Conservation (phyloP, 2,888 invertebrate genomes). For the Rambutsinella grinnellia region DNA sequence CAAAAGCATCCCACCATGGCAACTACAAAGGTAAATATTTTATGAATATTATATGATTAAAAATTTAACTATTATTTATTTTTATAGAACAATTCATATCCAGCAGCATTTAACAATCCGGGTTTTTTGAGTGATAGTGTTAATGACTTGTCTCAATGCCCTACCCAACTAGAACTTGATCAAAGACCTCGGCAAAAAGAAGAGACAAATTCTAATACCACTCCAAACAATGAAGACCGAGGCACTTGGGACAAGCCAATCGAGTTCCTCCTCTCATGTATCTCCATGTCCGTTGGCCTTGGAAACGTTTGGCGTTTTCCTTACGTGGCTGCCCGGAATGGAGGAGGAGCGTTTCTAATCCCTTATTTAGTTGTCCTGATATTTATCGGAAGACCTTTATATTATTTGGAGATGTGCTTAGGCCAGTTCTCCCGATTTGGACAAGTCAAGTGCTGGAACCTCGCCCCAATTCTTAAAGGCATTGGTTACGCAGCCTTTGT, state of each 20-base stretch:
- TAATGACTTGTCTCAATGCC: too few species aligned
- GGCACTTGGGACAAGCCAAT: constrained; percentile 74
- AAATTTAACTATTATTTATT: too few species aligned
- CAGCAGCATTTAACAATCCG: too few species aligned
- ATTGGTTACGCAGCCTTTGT: constrained; percentile 71
- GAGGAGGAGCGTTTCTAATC: constrained; percentile 67
- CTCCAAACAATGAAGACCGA: constrained; percentile 24
- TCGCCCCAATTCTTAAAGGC: constrained; percentile 56
- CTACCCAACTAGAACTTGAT: too few species aligned
- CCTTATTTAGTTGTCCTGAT: constrained; percentile 68
- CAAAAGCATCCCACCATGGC: too few species aligned
- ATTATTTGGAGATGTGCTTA: constrained; percentile 71
- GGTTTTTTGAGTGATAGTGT: too few species aligned
- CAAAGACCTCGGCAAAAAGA: too few species aligned
- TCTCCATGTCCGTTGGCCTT: constrained; percentile 79
- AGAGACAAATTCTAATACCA: too few species aligned
- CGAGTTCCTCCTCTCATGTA: constrained; percentile 79
- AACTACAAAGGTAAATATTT: too few species aligned
- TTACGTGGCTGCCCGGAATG: constrained; percentile 31
- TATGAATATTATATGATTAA: too few species aligned
- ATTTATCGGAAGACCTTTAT: constrained; percentile 68
- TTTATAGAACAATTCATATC: too few species aligned
- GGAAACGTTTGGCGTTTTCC: constrained; percentile 74
- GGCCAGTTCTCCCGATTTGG: constrained; percentile 72
- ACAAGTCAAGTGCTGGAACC: constrained; percentile 75